Base-by-base conservation (phyloP, 2,797 vertebrate species). In the Acanthopagrus latus region DNA sequence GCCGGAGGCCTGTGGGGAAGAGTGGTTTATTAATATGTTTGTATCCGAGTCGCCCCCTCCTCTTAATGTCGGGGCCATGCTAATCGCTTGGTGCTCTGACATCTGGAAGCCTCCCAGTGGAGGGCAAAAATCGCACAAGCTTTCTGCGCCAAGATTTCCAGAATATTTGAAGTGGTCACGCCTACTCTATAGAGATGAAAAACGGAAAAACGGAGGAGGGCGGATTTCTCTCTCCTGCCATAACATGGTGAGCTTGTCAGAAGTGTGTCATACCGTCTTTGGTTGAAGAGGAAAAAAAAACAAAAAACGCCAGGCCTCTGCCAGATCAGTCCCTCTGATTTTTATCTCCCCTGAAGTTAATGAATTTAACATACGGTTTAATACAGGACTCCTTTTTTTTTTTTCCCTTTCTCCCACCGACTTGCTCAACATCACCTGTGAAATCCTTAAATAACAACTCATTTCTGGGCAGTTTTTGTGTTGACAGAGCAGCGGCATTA, bases 91-190 rank as follows among this genome's bases (percentile, higher is more conserved):
- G 87, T 93, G 88, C 88, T 88, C 82, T 90, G 89, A 93, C 88
- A 94, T 94, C 94, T 93, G 81, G 87, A 94, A 90, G 91, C 78
- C 92, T 92, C 90, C 88, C 86, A 85, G 87, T 83, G 80, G 89
- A 90, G 77, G 81, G 81, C 71, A 90, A 93, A 93, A 46, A 93
- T 89, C 69, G 77, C 78, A 76, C 74, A 63, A 79, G 82, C 86
- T 88, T 88, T 93, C 74, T 78, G 82, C 51, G 78, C 78, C 50
- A 29, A 82, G 57, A 87, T 84, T 86, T 86, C 46, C 38, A 44
- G 71, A 90, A 91, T 91, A 86, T 95, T 92, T 94, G 86, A 95
- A 92, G 92, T 91, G 91, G 93, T 93, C 93, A 94, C 91, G 90
- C 79, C 76, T 77, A 88, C 94, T 94, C 88, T 90, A 87, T 80